Evolutionary conservation across 2,797 vertebrate species (phyloP).

Genomic region (Glyptemys insculpta): DNA sequence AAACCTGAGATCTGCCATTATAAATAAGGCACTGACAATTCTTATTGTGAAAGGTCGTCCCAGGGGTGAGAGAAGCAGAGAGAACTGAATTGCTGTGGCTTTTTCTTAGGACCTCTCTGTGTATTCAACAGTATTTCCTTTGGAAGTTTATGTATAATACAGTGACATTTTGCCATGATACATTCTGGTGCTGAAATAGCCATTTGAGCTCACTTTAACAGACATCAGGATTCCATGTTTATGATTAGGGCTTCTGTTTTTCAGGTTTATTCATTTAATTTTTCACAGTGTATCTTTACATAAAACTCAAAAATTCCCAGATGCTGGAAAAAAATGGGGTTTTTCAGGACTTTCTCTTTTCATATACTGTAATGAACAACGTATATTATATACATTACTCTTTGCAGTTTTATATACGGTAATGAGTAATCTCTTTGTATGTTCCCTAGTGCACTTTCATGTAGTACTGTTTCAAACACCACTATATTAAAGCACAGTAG

Average conservation of each 20-base stretch:
- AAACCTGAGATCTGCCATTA: conserved; percentile 87
- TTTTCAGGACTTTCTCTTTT: not conserved
- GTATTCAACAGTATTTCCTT: conserved; percentile 7
- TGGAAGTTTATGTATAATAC: not conserved
- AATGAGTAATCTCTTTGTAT: not conserved
- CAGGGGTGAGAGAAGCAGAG: conserved; percentile 60
- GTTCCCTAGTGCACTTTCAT: not conserved
- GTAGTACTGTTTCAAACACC: not conserved
- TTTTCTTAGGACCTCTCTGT: conserved; percentile 42
- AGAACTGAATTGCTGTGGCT: conserved; percentile 47
- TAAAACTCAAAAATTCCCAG: not conserved
- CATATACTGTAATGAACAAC: not conserved
- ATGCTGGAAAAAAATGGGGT: not conserved
- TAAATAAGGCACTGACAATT: conserved; percentile 81
- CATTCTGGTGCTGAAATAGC: not conserved
- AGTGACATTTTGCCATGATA: not conserved
- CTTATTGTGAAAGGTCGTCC: conserved; percentile 75
- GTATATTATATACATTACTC: not conserved
- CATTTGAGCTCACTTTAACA: not conserved
- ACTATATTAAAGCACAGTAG: not conserved
- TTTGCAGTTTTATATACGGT: not conserved
- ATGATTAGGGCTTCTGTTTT: not conserved
- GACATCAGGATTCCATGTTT: not conserved
- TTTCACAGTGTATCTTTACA: not conserved
- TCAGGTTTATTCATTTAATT: not conserved